Percentiles rank a stretch among this genome's conserved stretches.
Conservation (phyloP, 2,888 invertebrate genomes). For the Sminthurinus aureus region DNA sequence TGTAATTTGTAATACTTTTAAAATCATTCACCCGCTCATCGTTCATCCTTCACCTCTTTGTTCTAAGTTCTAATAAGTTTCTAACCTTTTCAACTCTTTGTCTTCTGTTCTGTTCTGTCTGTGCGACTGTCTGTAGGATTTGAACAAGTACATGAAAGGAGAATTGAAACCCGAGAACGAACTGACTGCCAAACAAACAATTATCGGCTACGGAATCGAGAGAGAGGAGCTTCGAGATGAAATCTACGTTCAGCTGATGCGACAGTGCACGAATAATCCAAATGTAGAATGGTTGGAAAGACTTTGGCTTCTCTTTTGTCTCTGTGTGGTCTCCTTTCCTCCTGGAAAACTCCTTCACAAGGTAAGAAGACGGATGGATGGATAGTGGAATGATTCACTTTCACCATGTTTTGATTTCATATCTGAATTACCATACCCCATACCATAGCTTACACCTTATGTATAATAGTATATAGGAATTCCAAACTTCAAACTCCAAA, state of each 20-base stretch:
- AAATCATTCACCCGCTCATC: too few species aligned
- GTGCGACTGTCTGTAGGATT: conserved; percentile 70
- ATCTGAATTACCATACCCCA: too few species aligned
- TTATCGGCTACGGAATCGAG: conserved; percentile 86
- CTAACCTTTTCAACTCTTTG: not conserved
- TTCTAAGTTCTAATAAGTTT: not conserved
- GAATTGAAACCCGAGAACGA: conserved; percentile 86
- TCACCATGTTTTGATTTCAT: not conserved
- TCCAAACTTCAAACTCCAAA: too few species aligned
- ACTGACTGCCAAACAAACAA: conserved; percentile 81
- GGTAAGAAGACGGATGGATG: conserved; percentile 62
- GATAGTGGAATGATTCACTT: conserved; percentile 16
- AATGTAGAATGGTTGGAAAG: conserved; percentile 82
- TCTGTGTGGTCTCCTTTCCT: conserved; percentile 91
- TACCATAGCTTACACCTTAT: too few species aligned
- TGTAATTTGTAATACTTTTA: too few species aligned
- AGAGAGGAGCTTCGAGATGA: conserved; percentile 92
- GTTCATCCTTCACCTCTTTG: too few species aligned
- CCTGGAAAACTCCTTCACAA: conserved; percentile 83
- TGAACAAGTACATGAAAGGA: conserved; percentile 88
- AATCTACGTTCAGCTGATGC: conserved; percentile 85
- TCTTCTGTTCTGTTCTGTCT: not conserved
- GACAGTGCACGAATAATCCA: conserved; percentile 90
- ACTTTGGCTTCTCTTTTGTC: conserved; percentile 87
- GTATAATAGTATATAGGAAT: too few species aligned